Evolutionary conservation across 2,113 vertebrate species (phyloP).

Genomic region (Zosterops lateralis): DNA sequence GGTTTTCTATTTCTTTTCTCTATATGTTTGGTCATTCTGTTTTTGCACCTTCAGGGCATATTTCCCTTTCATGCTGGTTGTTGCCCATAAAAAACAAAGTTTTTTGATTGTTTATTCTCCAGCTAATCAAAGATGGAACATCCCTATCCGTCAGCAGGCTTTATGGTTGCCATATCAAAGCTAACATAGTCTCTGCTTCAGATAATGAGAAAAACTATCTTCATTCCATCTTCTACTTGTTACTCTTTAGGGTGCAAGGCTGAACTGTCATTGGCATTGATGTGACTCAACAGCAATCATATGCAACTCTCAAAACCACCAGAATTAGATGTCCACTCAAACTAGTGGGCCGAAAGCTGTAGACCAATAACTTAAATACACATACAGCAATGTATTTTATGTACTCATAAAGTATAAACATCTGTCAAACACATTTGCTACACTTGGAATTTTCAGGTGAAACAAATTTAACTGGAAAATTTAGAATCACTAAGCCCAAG

Average conservation of each 20-base stretch:
- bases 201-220: background rate
- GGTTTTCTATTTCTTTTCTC: background rate
- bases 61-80: background rate
- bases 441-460: background rate
- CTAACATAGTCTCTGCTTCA: background rate
- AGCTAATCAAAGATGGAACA: background rate
- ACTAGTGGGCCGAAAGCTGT: background rate
- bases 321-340: background rate
- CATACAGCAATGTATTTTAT: background rate
- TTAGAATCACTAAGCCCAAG: background rate
- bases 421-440: background rate
- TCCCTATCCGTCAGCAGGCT: background rate
- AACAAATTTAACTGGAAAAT: background rate
- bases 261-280: background rate
- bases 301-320: background rate
- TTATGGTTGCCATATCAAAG: background rate
- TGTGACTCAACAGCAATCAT: background rate
- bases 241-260: background rate
- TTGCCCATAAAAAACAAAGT: background rate
- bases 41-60: background rate
- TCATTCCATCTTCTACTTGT: background rate
- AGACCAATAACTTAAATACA: background rate
- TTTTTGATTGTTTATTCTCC: background rate
- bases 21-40: background rate
- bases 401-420: fast-evolving